These are phyloP conservation scores for Heteronetta atricapilla DNA, from an alignment of 2,113 vertebrate genomes.

Conservation along the genomic window DNA sequence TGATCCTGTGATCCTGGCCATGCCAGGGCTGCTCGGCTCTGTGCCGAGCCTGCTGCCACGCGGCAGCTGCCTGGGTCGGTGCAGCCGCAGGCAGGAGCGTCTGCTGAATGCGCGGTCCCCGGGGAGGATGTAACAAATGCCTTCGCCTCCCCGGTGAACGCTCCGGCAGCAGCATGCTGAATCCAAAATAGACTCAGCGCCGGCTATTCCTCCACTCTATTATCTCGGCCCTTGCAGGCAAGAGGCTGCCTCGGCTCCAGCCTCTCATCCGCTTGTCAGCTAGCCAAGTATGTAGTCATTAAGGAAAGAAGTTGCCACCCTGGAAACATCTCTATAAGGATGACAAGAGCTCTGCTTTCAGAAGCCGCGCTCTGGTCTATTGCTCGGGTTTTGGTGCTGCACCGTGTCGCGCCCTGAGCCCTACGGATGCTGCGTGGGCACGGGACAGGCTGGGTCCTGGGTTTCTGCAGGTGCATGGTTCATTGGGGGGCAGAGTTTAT, in stretches of 20 bases:
- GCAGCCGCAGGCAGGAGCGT: neutral
- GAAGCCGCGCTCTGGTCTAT: neutral
- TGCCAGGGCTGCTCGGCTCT: neutral
- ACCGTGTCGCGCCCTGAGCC: neutral
- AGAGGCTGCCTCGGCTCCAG: slow-evolving; percentile 10
- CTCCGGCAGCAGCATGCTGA: neutral
- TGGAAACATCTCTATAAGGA: neutral
- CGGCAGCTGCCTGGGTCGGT: neutral
- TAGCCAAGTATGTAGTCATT: neutral
- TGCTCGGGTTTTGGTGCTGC: neutral
- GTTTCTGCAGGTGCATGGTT: neutral
- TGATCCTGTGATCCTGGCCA: neutral
- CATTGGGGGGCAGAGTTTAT: neutral
- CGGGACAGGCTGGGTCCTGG: neutral
- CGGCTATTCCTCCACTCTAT: neutral
- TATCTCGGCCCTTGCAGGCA: slow-evolving; percentile 9
- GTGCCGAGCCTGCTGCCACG: rapidly evolving
- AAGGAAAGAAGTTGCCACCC: neutral
- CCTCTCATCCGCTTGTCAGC: neutral
- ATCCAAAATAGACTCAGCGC: slow-evolving; percentile 33
- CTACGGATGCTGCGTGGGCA: neutral
- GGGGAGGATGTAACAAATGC: slow-evolving; percentile 34
- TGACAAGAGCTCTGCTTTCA: neutral
- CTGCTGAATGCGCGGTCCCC: slow-evolving; percentile 7
- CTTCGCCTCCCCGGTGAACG: neutral